Evolutionary conservation across 2,113 vertebrate species (phyloP).

Genomic region (Phrynocephalus versicolor): DNA sequence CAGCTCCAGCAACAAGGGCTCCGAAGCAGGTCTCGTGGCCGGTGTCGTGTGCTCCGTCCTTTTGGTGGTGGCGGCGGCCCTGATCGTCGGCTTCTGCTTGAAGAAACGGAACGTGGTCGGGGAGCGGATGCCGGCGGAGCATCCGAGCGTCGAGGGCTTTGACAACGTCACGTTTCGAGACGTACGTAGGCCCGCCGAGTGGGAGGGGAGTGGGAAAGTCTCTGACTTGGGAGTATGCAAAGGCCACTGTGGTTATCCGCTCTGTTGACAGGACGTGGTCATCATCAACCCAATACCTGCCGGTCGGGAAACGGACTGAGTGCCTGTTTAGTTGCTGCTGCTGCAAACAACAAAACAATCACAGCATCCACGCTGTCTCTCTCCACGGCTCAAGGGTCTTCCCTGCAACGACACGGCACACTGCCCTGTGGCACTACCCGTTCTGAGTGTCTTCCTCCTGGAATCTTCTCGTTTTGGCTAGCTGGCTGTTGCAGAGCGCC

Average conservation of each 20-base stretch:
- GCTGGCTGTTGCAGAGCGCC: not conserved
- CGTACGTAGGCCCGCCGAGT: constrained; percentile 54
- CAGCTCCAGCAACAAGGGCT: accelerated
- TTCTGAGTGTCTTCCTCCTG: no score
- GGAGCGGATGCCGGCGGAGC: accelerated
- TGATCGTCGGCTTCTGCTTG: constrained; percentile 6
- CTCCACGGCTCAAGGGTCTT: not conserved
- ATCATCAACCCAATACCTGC: constrained; percentile 8
- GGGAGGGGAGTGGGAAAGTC: not conserved
- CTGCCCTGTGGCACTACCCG: no score
- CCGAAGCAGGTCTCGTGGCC: accelerated
- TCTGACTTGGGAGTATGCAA: not conserved
- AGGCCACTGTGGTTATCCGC: not conserved
- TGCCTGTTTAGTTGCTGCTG: no score
- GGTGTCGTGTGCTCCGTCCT: constrained; percentile 40
- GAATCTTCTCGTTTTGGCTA: no score
- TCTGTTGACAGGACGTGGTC: constrained; percentile 57
- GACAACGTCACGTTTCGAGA: constrained; percentile 74
- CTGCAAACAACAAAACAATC: no score
- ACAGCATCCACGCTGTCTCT: no score
- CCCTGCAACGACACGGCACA: no score
- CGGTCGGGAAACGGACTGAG: not conserved
- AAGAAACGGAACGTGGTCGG: not conserved
- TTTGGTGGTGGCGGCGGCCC: not conserved
- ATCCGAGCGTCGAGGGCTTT: constrained; percentile 14